These are phyloP conservation scores for Pelodiscus sinensis DNA, from an alignment of 2,113 vertebrate species.

Conservation along the genomic window DNA sequence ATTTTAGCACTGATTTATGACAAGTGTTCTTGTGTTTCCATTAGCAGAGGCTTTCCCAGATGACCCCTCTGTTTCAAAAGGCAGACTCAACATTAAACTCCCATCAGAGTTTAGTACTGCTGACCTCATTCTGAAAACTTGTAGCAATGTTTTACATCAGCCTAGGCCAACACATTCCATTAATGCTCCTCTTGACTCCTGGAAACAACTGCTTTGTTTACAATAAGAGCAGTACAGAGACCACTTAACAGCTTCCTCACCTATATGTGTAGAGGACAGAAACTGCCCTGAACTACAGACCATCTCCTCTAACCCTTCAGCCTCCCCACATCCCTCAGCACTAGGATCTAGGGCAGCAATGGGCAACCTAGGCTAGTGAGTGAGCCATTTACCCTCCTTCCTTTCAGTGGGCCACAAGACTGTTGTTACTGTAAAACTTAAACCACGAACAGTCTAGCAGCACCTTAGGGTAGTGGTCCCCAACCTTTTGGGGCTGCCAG, in stretches of 20 bases:
- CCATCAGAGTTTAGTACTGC: constrained; percentile 29
- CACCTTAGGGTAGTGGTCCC: too few relatives aligned
- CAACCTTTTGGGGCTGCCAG: too few relatives aligned
- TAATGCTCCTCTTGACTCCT: background rate
- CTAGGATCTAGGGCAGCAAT: accelerated
- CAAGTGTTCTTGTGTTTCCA: background rate
- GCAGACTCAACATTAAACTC: constrained; percentile 41
- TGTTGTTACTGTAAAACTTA: too few relatives aligned
- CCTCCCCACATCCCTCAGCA: background rate
- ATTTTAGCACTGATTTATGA: constrained; percentile 52
- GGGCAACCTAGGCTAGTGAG: too few relatives aligned
- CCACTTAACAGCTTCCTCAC: constrained; percentile 54
- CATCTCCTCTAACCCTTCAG: background rate
- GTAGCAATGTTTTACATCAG: constrained; percentile 37
- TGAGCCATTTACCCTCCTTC: too few relatives aligned
- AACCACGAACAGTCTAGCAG: too few relatives aligned
- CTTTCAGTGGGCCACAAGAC: too few relatives aligned
- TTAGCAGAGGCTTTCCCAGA: constrained; percentile 36
- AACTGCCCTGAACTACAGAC: accelerated
- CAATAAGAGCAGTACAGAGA: constrained; percentile 4
- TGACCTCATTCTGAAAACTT: constrained; percentile 63
- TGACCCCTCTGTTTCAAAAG: background rate
- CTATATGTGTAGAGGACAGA: accelerated
- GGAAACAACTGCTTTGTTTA: constrained; percentile 59
- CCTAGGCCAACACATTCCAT: background rate